phyloP scores from a whole-genome alignment of 2,797 vertebrate genomes.

The Heterohyrax brucei region DNA sequence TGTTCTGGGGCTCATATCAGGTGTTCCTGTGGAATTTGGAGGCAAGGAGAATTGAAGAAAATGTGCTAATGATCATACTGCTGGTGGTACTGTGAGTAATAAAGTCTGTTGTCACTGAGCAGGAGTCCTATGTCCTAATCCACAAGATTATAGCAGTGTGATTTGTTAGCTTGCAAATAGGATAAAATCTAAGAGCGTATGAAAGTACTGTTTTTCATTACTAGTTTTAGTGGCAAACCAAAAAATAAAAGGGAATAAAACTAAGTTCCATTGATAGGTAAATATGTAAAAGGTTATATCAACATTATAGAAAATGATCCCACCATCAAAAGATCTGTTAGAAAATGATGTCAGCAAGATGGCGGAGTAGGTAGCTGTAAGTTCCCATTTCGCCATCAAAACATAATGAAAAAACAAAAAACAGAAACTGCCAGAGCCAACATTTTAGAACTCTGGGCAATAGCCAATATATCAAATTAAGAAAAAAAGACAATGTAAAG shows the following conservation, averaged over 20 bases:
- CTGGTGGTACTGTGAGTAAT: neutral
- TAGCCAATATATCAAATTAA: too few relatives aligned
- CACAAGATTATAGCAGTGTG: too few relatives aligned
- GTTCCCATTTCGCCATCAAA: too few relatives aligned
- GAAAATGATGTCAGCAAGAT: too few relatives aligned
- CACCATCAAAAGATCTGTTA: neutral
- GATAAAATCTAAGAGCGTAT: neutral
- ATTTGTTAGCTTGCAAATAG: neutral
- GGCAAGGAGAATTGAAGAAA: too few relatives aligned
- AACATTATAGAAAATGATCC: neutral
- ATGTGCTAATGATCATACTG: neutral
- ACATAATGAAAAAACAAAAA: too few relatives aligned
- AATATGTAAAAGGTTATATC: neutral
- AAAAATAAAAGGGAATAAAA: slow-evolving; percentile 24
- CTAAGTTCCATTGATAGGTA: neutral
- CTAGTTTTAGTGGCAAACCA: neutral
- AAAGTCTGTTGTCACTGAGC: too few relatives aligned
- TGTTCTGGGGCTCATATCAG: neutral
- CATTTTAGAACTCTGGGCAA: too few relatives aligned
- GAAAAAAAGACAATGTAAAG: too few relatives aligned
- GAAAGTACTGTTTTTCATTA: neutral
- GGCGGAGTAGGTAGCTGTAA: too few relatives aligned
- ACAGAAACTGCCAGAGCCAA: too few relatives aligned
- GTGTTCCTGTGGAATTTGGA: neutral
- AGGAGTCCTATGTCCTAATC: too few relatives aligned